Evolutionary conservation across 2,113 vertebrate species (phyloP), one percentile per base, ranked within the genome.

Genomic region (Phylloscopus trochiloides): DNA sequence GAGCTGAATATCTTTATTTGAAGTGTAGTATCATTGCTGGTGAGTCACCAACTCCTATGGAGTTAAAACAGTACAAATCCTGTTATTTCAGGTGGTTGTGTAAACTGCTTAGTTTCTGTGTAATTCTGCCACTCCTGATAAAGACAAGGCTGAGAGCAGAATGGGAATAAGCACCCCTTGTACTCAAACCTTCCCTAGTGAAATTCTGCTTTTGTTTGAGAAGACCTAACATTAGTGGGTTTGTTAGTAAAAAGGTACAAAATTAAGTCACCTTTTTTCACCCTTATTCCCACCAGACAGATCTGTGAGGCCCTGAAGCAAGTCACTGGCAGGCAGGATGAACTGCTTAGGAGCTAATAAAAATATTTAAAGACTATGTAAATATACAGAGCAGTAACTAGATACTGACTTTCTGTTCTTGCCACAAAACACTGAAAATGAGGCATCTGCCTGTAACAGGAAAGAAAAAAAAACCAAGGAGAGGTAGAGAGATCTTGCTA

Each of bases 51-150:
- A 61, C 70, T 94, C 76, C 89, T 94, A 51, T 94, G 84, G 91
- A 91, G 89, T 90, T 90, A 85, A 91, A 76, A 78, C 55, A 81
- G 65, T 52, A 57, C 86, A 92, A 84, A 86, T 78, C 47, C 50
- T 96, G 54, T 97, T 96, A 92, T 96, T 98, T 97, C 92, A 94
- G 88, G 86, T 94, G 92, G 66, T 84, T 78, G 25, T 25, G 22
- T 86, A 94, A 93, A 80, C 75, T 77, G 67, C 61, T 67, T 47
- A 18, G 36, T 86, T 87, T 85, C 62, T 86, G 42, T 93, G 67
- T 82, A 79, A 70, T 88, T 74, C 40, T 87, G 36, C 57, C 28
- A 19, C 28, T 67, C 34, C 51, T 68, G 73, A 25, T 45, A 78
- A 75, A 86, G 50, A 52, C 1, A 5, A 66, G 81, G 38, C 67